Conservation (phyloP, 2,888 invertebrate species). For the Drosophila paranaensis region DNA sequence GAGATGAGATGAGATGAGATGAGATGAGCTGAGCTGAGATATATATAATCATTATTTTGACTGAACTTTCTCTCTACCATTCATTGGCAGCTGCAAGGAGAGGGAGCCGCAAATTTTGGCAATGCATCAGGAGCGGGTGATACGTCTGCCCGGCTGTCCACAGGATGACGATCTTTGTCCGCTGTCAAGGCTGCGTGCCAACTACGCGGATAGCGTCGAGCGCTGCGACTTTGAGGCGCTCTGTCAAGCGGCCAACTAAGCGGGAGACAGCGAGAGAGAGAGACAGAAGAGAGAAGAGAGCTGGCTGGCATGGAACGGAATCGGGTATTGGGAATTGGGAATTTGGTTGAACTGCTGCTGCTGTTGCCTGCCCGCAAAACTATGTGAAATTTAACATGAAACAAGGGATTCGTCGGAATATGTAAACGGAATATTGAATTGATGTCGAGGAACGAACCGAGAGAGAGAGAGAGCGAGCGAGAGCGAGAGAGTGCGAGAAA, state of each 20-base stretch:
- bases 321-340: conserved; percentile 7
- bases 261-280: neutral
- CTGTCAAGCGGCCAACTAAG: conserved; percentile 84
- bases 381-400: conserved; percentile 62
- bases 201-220: conserved; percentile 87
- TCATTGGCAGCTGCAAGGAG: conserved; percentile 60
- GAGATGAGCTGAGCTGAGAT: no score
- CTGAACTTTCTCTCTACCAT: neutral
- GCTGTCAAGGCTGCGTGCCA: conserved; percentile 86
- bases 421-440: conserved; percentile 39
- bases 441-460: conserved; percentile 34
- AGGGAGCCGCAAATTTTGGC: conserved; percentile 86
- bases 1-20: no score
- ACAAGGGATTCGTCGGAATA: conserved; percentile 55
- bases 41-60: no score
- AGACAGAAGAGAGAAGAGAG: neutral
- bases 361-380: conserved; percentile 36
- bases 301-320: conserved; percentile 14
- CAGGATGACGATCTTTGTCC: conserved; percentile 88
- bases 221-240: conserved; percentile 89
- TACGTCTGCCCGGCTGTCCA: conserved; percentile 90
- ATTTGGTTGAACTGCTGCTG: conserved; percentile 17
- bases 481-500: neutral
- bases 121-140: conserved; percentile 90
- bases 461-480: conserved; percentile 5